Conservation (phyloP, 2,888 invertebrate species). For the Macrophya alboannulata region DNA sequence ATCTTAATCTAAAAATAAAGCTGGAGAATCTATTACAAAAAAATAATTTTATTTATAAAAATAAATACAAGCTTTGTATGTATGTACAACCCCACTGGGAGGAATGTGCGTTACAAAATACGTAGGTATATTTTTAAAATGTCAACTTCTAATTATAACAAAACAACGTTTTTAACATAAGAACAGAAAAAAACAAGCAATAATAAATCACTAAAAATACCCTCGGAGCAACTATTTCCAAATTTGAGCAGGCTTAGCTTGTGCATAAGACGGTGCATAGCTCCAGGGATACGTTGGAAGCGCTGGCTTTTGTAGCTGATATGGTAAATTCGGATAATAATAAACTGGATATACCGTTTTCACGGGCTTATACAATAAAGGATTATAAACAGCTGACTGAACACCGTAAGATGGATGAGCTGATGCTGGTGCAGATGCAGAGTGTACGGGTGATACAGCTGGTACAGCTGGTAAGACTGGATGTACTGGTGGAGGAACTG, state of each 20-base stretch:
- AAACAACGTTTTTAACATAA: not conserved
- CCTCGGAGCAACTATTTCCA: slow-evolving; percentile 68
- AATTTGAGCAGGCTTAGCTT: slow-evolving; percentile 67
- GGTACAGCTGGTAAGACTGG: slow-evolving; percentile 62
- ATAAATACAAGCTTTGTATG: slow-evolving; percentile 69
- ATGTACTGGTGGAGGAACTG: slow-evolving; percentile 58
- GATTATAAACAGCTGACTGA: slow-evolving; percentile 68
- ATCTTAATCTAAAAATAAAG: not conserved
- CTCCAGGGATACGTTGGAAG: slow-evolving; percentile 72
- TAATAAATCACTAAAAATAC: not conserved
- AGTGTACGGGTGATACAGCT: slow-evolving; percentile 60
- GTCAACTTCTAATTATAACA: slow-evolving; percentile 10
- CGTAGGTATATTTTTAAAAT: not conserved
- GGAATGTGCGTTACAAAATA: slow-evolving; percentile 51
- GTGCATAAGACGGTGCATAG: slow-evolving; percentile 73
- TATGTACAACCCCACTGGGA: slow-evolving; percentile 66
- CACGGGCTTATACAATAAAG: slow-evolving; percentile 72
- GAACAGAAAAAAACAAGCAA: slow-evolving; percentile 2
- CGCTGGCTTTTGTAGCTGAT: slow-evolving; percentile 70
- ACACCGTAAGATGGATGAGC: slow-evolving; percentile 71
- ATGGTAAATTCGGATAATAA: slow-evolving; percentile 71
- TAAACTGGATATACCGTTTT: slow-evolving; percentile 74
- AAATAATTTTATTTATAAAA: slow-evolving; percentile 65
- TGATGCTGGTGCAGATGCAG: slow-evolving; percentile 62
- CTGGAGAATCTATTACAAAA: slow-evolving; percentile 52